phyloP scores from a whole-genome alignment of 2,888 invertebrate species.

The Amphipoea lucens region DNA sequence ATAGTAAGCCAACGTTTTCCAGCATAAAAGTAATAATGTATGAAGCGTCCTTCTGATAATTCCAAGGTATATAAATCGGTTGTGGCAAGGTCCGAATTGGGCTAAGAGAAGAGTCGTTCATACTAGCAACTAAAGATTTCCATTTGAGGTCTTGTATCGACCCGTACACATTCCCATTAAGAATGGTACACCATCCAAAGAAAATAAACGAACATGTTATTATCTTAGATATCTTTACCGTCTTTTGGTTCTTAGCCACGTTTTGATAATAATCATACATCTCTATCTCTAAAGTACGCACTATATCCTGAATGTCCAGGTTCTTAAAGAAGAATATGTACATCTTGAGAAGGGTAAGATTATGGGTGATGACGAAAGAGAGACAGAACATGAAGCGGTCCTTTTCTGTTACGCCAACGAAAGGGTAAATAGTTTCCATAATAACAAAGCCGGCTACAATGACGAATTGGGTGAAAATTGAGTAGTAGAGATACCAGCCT shows the following conservation, averaged over 20 bases:
- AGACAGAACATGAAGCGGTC: constrained; percentile 87
- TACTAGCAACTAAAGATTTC: constrained; percentile 75
- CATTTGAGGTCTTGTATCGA: constrained; percentile 81
- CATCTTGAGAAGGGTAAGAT: constrained; percentile 84
- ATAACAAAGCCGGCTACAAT: constrained; percentile 86
- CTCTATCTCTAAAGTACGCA: constrained; percentile 80
- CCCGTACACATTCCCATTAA: constrained; percentile 82
- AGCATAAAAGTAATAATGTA: constrained; percentile 82
- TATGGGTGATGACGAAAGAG: constrained; percentile 86
- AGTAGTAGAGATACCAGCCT: constrained; percentile 82
- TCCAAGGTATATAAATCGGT: constrained; percentile 87
- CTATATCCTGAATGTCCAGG: constrained; percentile 82
- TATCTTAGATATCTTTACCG: constrained; percentile 77
- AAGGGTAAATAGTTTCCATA: constrained; percentile 86
- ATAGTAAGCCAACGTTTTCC: constrained; percentile 83
- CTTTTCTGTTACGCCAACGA: constrained; percentile 84
- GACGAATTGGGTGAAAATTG: constrained; percentile 80
- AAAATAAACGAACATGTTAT: constrained; percentile 82
- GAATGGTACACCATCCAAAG: constrained; percentile 86
- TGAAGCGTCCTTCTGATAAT: constrained; percentile 78
- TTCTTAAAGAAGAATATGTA: constrained; percentile 86
- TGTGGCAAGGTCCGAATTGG: constrained; percentile 82
- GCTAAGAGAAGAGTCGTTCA: constrained; percentile 73
- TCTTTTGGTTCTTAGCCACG: constrained; percentile 73
- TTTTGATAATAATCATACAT: constrained; percentile 84